phyloP scores from a whole-genome alignment of 1,140 invertebrate genomes.

The Laodelphax striatellus region DNA sequence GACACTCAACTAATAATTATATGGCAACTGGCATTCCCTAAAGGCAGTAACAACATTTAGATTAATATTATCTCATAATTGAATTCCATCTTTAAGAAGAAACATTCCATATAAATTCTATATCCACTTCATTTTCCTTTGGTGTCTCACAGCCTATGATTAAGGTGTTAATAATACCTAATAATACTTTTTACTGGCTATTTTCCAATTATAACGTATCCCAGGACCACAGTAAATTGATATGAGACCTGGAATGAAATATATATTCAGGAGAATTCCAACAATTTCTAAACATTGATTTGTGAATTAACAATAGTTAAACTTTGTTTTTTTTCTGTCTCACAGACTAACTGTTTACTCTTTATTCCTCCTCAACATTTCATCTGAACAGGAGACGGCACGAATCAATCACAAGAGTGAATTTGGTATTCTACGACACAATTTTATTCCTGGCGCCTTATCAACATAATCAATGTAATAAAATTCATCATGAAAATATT shows the following conservation, averaged over 20 bases:
- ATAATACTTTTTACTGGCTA: not conserved
- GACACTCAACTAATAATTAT: not conserved
- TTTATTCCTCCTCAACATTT: no score
- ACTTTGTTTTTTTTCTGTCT: not conserved
- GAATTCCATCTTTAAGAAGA: not conserved
- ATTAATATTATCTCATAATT: not conserved
- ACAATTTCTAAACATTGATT: not conserved
- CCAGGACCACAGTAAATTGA: not conserved
- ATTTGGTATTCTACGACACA: no score
- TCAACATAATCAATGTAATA: no score
- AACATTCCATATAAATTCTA: not conserved
- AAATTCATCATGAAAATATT: no score
- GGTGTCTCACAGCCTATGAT: not conserved
- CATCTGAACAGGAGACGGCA: no score
- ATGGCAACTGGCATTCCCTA: slow-evolving; percentile 2
- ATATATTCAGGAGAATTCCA: not conserved
- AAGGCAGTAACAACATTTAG: not conserved
- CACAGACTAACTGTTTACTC: no score
- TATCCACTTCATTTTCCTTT: not conserved
- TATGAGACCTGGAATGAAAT: not conserved
- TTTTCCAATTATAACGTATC: not conserved
- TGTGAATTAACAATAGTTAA: not conserved
- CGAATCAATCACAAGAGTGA: no score
- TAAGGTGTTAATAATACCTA: not conserved
- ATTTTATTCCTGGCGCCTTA: no score